These are phyloP conservation scores for Lagria hirta DNA, from an alignment of 2,888 invertebrate genomes.

Conservation along the genomic window DNA sequence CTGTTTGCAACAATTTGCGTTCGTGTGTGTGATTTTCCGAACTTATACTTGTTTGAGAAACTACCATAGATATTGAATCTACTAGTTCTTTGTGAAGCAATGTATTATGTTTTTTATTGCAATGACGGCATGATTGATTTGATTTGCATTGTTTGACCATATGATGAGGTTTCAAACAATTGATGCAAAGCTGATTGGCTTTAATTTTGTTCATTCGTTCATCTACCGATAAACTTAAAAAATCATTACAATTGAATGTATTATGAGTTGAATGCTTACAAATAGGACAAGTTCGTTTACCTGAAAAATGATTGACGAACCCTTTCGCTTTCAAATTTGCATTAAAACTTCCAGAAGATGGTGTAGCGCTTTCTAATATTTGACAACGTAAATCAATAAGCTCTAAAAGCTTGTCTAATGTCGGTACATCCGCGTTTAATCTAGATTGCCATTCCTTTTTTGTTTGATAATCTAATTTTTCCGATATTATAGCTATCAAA, in stretches of 20 bases:
- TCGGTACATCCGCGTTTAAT: background rate
- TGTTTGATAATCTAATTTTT: conserved; percentile 2
- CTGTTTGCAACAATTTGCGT: no score
- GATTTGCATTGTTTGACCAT: no score
- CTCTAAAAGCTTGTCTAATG: background rate
- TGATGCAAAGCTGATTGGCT: background rate
- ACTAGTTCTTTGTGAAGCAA: no score
- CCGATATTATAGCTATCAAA: background rate
- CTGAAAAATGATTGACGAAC: conserved; percentile 1
- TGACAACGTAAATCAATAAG: background rate
- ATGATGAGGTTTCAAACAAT: conserved; percentile 2
- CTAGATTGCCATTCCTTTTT: no score
- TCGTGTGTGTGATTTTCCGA: no score
- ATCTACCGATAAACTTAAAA: background rate
- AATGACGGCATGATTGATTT: no score
- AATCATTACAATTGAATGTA: background rate
- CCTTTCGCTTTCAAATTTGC: background rate
- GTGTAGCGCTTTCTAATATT: background rate
- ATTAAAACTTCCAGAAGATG: background rate
- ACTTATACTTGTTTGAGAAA: no score
- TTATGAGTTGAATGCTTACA: background rate
- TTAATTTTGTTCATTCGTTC: background rate
- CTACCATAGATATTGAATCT: no score
- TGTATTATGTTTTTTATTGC: no score
- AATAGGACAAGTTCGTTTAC: conserved; percentile 1